Evolutionary conservation across 30 jellyfish, hydroid and myxozoan species (phyloP).

Genomic region (Cassiopea xamachana): DNA sequence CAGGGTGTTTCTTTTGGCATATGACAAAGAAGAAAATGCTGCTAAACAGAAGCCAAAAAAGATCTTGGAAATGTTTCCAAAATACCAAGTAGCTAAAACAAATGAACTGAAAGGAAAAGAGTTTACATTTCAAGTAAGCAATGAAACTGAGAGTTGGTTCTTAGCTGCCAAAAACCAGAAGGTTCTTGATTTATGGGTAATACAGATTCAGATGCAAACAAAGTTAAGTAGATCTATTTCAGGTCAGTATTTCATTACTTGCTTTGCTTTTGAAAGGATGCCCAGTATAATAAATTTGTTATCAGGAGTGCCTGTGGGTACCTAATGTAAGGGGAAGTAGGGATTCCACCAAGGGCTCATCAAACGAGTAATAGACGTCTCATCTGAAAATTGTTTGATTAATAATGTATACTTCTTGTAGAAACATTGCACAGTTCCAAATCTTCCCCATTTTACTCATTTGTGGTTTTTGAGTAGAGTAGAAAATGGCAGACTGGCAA

Average conservation of each 20-base stretch:
- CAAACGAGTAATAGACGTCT: too few relatives aligned
- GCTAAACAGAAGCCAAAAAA: slow-evolving; percentile 60
- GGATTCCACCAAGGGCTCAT: too few relatives aligned
- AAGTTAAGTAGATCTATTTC: slow-evolving; percentile 85
- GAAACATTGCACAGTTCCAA: too few relatives aligned
- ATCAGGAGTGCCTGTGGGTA: too few relatives aligned
- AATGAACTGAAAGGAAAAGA: slow-evolving; percentile 73
- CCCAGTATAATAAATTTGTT: too few relatives aligned
- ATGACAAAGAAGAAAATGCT: slow-evolving; percentile 79
- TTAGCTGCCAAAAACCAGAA: slow-evolving; percentile 73
- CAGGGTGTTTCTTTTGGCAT: slow-evolving; percentile 48
- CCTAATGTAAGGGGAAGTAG: too few relatives aligned
- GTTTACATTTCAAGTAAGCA: slow-evolving; percentile 81
- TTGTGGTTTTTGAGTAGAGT: too few relatives aligned
- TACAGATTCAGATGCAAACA: slow-evolving; percentile 94
- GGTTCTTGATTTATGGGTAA: slow-evolving; percentile 84
- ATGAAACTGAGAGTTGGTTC: slow-evolving; percentile 81
- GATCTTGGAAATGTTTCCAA: slow-evolving; percentile 64
- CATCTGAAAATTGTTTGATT: too few relatives aligned
- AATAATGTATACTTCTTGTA: too few relatives aligned
- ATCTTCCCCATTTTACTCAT: too few relatives aligned
- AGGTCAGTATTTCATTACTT: slow-evolving; percentile 40
- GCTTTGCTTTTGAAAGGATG: too few relatives aligned
- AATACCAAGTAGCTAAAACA: slow-evolving; percentile 74
- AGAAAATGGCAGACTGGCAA: too few relatives aligned